Evolutionary conservation across 2,797 vertebrate species (phyloP).

Genomic region (Cynopterus sphinx): DNA sequence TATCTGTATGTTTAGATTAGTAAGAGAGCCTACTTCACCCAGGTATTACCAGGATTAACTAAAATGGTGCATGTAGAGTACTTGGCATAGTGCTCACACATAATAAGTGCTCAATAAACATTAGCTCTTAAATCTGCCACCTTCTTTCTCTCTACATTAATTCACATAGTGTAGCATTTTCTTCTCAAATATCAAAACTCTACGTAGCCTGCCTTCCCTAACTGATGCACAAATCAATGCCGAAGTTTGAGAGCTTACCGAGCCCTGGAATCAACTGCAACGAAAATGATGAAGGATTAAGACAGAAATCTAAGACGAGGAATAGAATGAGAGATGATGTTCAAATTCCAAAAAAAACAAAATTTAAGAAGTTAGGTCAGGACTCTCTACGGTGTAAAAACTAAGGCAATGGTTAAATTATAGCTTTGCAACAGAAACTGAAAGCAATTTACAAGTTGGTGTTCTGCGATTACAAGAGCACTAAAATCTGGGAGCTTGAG

Average conservation of each 20-base stretch:
- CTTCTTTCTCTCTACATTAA: not conserved
- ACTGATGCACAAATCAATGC: not conserved
- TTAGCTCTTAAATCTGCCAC: not conserved
- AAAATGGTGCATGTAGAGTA: not conserved
- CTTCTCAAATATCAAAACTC: not conserved
- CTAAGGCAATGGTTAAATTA: not conserved
- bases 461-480: not conserved
- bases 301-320: not conserved
- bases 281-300: not conserved
- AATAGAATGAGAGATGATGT: not conserved
- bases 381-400: not conserved
- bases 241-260: not conserved
- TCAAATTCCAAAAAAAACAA: slow-evolving; percentile 27
- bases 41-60: not conserved
- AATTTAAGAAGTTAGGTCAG: not conserved
- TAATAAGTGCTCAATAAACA: not conserved
- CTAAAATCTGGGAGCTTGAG: not conserved
- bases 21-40: not conserved
- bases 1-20: not conserved
- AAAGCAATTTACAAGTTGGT: not conserved
- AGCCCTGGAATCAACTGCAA: not conserved
- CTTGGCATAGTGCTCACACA: no score
- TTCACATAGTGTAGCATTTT: not conserved
- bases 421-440: not conserved
- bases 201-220: not conserved